Evolutionary conservation across 2,113 vertebrate species (phyloP), one percentile per base, ranked within the genome.

Genomic region (Boulengeromyrus knoepffleri): DNA sequence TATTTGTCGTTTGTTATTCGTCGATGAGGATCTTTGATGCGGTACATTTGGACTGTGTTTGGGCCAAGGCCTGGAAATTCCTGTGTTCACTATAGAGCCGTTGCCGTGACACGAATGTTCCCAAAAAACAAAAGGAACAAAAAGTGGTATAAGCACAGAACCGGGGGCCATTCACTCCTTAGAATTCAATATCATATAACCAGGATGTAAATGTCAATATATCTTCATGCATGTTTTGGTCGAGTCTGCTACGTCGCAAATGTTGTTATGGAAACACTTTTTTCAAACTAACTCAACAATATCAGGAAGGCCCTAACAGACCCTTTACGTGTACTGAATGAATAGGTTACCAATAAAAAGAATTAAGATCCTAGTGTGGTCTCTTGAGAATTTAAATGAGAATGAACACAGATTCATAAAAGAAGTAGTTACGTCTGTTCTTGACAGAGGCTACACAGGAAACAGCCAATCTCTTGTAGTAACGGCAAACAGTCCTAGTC

Each of bases 401-500:
- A 70, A 31, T 70, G 62, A 70, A 70, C n/a, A 58, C 10, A 3
- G 45, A 24, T 6, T 77, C 88, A 62, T 91, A 93, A 93, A 94
- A 94, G 94, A 91, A 92, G 77, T 89, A 84, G 70, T 39, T 39
- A 77, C 36, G 5, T 39, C 13, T 77, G 70, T 77, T 77, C 62
- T 91, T 90, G 94, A 91, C 94, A 91, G 88, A 39, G 86, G 24
- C n/a, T 3, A 4, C 62, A 91, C 90, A 91, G 88, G 36, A 89
- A 52, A 62, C 27, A 90, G 89, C 89, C 90, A 91, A 77, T 50
- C 86, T 70, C 85, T 91, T 77, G 89, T 85, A 83, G 85, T 42
- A 42, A 39, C 50, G 89, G 88, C 92, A 94, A 94, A 94, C 92
- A 89, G 89, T 90, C 74, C 85, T 84, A 90, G 88, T 84, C 27